Percentiles rank a stretch among this genome's conserved stretches.
These are phyloP conservation scores for Echeneis naucrates DNA, from an alignment of 2,797 vertebrate species.

Conservation along the genomic window DNA sequence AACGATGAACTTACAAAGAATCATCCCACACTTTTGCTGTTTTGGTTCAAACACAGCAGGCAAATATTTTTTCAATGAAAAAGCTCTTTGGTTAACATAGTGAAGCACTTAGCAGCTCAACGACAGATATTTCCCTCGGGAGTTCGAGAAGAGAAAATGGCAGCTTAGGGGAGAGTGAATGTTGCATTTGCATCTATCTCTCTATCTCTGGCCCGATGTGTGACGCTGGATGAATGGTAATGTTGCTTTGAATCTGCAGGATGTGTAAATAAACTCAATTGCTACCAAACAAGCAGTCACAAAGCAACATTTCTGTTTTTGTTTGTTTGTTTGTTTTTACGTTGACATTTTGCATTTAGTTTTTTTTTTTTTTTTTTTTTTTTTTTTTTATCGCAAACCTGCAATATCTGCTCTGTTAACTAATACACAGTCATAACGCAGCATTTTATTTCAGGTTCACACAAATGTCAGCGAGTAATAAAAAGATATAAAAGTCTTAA, in stretches of 20 bases:
- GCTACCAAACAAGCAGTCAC: background rate
- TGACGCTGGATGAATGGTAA: background rate
- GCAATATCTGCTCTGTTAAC: background rate
- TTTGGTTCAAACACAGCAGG: background rate
- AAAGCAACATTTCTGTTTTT: no score
- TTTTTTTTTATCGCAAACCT: background rate
- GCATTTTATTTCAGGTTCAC: no score
- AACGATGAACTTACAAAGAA: no score
- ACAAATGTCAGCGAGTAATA: no score
- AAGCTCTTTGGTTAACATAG: background rate
- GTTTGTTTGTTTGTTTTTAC: no score
- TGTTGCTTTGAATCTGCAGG: background rate
- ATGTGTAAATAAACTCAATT: background rate
- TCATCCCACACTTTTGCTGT: background rate
- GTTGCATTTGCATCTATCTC: conserved; percentile 10
- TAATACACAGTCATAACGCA: background rate
- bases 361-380: no score
- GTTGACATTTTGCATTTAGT: no score
- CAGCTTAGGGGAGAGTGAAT: background rate
- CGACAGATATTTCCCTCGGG: conserved; percentile 26
- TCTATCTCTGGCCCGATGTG: background rate
- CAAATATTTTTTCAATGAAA: background rate
- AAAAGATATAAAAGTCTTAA: no score
- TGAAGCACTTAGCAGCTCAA: background rate
- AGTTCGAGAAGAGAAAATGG: background rate